Base-by-base conservation (phyloP, 2,888 invertebrate species). In the Acrobasis suavella region DNA sequence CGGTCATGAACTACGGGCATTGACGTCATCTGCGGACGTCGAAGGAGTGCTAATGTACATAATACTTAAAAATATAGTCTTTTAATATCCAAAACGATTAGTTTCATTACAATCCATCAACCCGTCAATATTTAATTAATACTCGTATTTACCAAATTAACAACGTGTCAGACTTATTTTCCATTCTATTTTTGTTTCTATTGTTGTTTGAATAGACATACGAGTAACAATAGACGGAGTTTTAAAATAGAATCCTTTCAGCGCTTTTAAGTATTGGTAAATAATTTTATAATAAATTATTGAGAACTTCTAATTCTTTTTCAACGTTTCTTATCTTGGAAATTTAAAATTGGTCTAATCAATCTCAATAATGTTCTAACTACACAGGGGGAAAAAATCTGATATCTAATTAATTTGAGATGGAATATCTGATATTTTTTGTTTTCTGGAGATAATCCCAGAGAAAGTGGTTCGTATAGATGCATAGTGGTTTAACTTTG, bases 21-120 rank as follows among this genome's bases (percentile, higher is more conserved):
- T 76, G 82, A 81, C 80, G 81, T 79, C 78, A 78, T 61, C 39
- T 62, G 58, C 46, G 61, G 17, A 46, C 22, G 16, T 9, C 12
- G 39, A 38, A 37, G 55, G 49, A 39, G 32, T 51, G 16, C 49
- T 58, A 62, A 62, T 62, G 61, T 37, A 42, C 60, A 62, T 38
- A 60, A 52, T 62, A 51, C 64, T 67, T 65, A 66, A 66, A 69
- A 65, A 66, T 62, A 67, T 56, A 62, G 66, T 63, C 58, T 9
- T 62, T 58, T 69, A 66, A 65, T 66, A n/a, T 9, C 16, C 50
- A 16, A 37, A 62, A 50, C 50, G 15, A 63, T 65, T 69, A 51
- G 67, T 69, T 69, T 69, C 16, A 67, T 46, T 46, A 46, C 14
- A 3, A 12, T 2, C 14, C 42, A 32, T 67, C 22, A 16, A 51